Evolutionary conservation across 2,113 vertebrate species (phyloP).

Genomic region (Epinephelus cyanopodus): DNA sequence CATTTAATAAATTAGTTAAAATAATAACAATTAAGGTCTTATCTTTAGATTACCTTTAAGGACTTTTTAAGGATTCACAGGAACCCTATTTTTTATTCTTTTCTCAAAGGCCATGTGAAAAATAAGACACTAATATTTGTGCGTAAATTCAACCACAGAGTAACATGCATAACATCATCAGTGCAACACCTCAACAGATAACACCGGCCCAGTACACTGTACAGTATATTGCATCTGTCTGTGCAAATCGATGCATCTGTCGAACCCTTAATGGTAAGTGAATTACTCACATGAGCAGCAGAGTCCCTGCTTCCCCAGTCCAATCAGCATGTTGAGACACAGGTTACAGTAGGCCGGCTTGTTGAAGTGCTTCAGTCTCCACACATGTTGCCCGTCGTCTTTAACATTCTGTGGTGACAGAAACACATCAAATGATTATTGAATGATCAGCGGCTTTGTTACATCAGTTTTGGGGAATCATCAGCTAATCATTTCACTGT

Average conservation of each 20-base stretch:
- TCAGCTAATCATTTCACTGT: neutral
- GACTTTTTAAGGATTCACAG: no score
- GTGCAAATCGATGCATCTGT: neutral
- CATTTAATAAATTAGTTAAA: no score
- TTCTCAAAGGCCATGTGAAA: neutral
- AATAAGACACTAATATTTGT: neutral
- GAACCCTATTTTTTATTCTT: no score
- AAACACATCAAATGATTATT: neutral
- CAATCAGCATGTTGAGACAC: constrained; percentile 95
- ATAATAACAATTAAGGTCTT: no score
- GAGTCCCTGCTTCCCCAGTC: constrained; percentile 95
- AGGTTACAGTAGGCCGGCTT: constrained; percentile 98
- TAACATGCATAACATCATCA: neutral
- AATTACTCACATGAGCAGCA: constrained; percentile 93
- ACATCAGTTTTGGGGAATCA: neutral
- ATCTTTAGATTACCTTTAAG: no score
- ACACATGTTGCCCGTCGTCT: constrained; percentile 96
- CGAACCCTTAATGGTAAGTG: neutral
- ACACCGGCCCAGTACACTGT: neutral
- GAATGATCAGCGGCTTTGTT: no score
- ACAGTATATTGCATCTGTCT: neutral
- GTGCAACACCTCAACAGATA: neutral
- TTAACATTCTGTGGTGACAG: constrained; percentile 90
- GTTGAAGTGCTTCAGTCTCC: constrained; percentile 97
- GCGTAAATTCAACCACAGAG: neutral